A percentile compares a stretch with the other conserved stretches of the same genome.
Conservation (phyloP, 2,113 vertebrate genomes). For the Syngnathoides biaculeatus region DNA sequence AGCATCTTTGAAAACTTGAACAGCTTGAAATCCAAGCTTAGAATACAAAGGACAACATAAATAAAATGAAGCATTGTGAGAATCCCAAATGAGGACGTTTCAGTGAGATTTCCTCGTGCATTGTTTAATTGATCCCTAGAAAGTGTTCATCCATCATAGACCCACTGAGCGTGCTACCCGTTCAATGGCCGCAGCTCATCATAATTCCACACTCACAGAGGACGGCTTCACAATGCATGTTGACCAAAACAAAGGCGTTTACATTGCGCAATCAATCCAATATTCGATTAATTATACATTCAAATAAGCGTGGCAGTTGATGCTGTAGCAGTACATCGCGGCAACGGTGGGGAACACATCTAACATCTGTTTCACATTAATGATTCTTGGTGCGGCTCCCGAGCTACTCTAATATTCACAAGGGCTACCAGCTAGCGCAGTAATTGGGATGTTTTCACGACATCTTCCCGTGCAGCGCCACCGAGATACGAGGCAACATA, state of each 20-base stretch:
- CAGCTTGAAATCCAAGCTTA: background rate
- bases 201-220: constrained; percentile 41
- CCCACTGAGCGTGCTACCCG: constrained; percentile 60
- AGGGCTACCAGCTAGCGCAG: constrained; percentile 33
- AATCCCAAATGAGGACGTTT: constrained; percentile 74
- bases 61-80: constrained; percentile 26
- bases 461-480: constrained; percentile 31
- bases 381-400: constrained; percentile 48
- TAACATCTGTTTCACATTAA: constrained; percentile 68
- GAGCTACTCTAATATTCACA: constrained; percentile 59
- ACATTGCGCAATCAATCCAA: constrained; percentile 19
- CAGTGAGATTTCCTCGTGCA: constrained; percentile 71
- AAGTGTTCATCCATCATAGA: constrained; percentile 70
- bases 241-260: constrained; percentile 3
- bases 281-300: constrained; percentile 49
- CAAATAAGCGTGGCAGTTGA: constrained; percentile 38
- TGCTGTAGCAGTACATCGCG: constrained; percentile 29
- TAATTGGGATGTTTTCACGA: constrained; percentile 52
- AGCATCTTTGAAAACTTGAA: constrained; percentile 1
- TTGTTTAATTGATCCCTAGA: constrained; percentile 73
- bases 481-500: background rate
- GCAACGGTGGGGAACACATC: constrained; percentile 43
- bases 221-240: constrained; percentile 11
- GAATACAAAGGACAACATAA: constrained; percentile 10
- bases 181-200: constrained; percentile 65